phyloP scores from a whole-genome alignment of 2,888 invertebrate genomes.

The Crocallis elinguaria region DNA sequence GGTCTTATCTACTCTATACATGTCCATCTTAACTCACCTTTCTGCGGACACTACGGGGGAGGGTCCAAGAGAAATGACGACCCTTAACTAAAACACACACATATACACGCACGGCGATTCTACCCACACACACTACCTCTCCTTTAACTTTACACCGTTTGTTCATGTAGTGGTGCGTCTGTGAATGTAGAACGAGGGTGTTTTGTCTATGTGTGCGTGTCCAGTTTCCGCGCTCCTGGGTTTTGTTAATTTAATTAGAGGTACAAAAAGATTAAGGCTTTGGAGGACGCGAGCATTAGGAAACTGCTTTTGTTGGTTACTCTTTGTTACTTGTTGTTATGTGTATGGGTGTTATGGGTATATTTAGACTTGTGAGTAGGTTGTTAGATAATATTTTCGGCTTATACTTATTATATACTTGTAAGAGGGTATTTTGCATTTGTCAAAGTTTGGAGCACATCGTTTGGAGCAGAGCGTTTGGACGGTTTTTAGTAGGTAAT shows the following conservation, averaged over 20 bases:
- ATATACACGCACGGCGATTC: constrained; percentile 68
- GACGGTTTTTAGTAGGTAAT: background rate
- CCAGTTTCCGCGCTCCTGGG: constrained; percentile 83
- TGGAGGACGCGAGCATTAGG: constrained; percentile 77
- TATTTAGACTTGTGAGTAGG: too few relatives aligned
- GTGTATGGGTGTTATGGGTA: constrained; percentile 9
- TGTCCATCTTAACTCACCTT: constrained; percentile 80
- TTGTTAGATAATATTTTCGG: constrained; percentile 6
- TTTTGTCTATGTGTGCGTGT: constrained; percentile 66
- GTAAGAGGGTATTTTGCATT: background rate
- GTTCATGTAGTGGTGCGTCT: constrained; percentile 49
- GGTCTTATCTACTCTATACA: constrained; percentile 58
- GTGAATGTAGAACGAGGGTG: constrained; percentile 48
- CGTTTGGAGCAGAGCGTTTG: too few relatives aligned
- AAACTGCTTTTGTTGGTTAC: constrained; percentile 74
- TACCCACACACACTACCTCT: constrained; percentile 56
- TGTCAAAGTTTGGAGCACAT: background rate
- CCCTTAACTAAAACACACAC: constrained; percentile 85
- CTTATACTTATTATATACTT: background rate
- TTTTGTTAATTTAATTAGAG: constrained; percentile 85
- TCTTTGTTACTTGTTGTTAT: constrained; percentile 42
- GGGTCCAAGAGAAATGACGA: constrained; percentile 86
- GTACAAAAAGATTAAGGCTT: constrained; percentile 83
- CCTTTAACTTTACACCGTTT: constrained; percentile 50
- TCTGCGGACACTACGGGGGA: constrained; percentile 85